Base-by-base conservation (phyloP, 2,888 invertebrate genomes). In the Cosmopolites sordidus region DNA sequence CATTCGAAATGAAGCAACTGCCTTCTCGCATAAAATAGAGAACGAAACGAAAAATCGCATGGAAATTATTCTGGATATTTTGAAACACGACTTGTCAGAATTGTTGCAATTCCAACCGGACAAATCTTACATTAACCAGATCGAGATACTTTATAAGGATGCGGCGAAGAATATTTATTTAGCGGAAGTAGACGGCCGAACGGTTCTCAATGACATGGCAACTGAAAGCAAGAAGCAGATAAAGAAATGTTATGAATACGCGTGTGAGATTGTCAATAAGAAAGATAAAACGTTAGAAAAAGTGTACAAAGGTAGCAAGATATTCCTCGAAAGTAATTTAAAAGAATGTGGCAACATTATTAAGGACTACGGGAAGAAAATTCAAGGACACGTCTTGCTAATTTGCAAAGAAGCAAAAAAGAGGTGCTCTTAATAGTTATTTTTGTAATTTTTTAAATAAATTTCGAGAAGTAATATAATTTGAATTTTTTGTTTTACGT, bases 231-330 rank as follows among this genome's bases (percentile, higher is more conserved):
- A 48, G 12, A 44, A 38, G 1, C 51, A 56, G 22, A 48, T 51
- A 2, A 56, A 51, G 37, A 51, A 33, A 33, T 12, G 33, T 12
- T 33, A 33, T 16, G 42, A 56, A 11, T 56, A 51, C 27, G 51
- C 56, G 4, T 48, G 45, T 12, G 51, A 51, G 48, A 44, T 56
- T n/a, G 43, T 48, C 6, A 18, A 51, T 12, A 48, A 37, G 16
- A 48, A 56, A 17, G 56, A 56, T 16, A 44, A 48, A 27, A 48
- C 45, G 2, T 16, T 56, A 16, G 51, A 56, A 16, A 56, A 51
- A 38, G 48, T 48, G 2, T 56, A 51, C 12, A 51, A 45, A 40
- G 41, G 22, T 3, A 41, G 48, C 27, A 56, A 51, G 17, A 37
- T 37, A 2, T 56, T 48, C 30, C 22, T 56, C 8, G 48, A 48